These are phyloP conservation scores for Muscidifurax raptorellus DNA, from an alignment of 1,140 invertebrate species.

Conservation along the genomic window DNA sequence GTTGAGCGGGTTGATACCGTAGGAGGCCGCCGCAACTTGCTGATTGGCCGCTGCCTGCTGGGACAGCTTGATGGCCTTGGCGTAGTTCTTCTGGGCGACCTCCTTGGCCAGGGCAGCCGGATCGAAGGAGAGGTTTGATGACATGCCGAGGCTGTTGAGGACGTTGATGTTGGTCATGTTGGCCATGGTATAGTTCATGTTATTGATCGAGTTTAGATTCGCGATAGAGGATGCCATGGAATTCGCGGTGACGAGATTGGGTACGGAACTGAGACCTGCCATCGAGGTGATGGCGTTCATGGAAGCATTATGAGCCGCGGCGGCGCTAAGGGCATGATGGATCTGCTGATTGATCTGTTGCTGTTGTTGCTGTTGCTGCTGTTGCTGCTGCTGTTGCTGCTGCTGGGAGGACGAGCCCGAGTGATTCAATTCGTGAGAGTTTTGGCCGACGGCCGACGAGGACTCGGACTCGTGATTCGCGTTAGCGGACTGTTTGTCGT, in stretches of 20 bases:
- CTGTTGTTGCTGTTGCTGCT: slow-evolving; percentile 51
- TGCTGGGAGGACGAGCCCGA: slow-evolving; percentile 58
- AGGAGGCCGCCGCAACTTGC: slow-evolving; percentile 55
- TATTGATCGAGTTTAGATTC: slow-evolving; percentile 60
- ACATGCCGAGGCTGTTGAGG: slow-evolving; percentile 67
- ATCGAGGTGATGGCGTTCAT: slow-evolving; percentile 64
- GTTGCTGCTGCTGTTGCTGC: slow-evolving; percentile 47
- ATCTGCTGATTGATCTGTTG: slow-evolving; percentile 60
- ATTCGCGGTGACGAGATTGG: slow-evolving; percentile 63
- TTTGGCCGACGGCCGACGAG: slow-evolving; percentile 67
- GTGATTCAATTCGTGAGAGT: slow-evolving; percentile 75
- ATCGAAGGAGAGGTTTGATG: slow-evolving; percentile 70
- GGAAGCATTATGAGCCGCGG: slow-evolving; percentile 63
- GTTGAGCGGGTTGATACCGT: slow-evolving; percentile 75
- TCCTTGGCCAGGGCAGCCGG: slow-evolving; percentile 83
- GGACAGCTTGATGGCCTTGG: slow-evolving; percentile 80
- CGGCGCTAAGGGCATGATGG: slow-evolving; percentile 58
- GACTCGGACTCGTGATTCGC: slow-evolving; percentile 52
- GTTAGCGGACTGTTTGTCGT: slow-evolving; percentile 26
- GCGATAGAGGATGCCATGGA: slow-evolving; percentile 64
- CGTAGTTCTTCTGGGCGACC: slow-evolving; percentile 86
- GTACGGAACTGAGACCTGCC: slow-evolving; percentile 65
- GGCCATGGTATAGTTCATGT: slow-evolving; percentile 65
- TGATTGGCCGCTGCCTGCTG: slow-evolving; percentile 67
- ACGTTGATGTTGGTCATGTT: slow-evolving; percentile 69